Evolutionary conservation across 2,888 invertebrate genomes (phyloP).

Genomic region (Hydroisotoma schaefferi): DNA sequence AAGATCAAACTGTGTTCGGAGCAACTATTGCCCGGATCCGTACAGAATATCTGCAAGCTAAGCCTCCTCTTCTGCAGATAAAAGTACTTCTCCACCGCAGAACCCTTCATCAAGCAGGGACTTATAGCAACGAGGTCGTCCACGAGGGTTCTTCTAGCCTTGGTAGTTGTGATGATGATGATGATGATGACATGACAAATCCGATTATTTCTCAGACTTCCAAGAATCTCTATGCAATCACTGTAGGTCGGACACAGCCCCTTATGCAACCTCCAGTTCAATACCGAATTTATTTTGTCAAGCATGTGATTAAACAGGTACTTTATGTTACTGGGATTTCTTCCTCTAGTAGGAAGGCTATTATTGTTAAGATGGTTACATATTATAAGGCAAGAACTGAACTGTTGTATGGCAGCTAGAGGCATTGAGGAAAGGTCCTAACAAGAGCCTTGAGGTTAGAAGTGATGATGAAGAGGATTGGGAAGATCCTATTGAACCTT

Average conservation of each 20-base stretch:
- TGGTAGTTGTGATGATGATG: not conserved
- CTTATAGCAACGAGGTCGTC: not conserved
- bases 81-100: constrained; percentile 11
- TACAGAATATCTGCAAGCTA: constrained; percentile 23
- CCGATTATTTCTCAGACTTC: not conserved
- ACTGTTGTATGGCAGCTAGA: no score
- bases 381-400: no score
- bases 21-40: no score
- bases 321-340: not conserved
- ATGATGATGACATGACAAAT: constrained; percentile 6
- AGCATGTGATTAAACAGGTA: constrained; percentile 40
- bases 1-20: no score
- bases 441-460: no score
- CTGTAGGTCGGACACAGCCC: not conserved
- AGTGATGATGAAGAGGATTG: constrained; percentile 19
- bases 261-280: constrained; percentile 32
- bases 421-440: not conserved
- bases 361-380: no score
- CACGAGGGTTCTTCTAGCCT: not conserved
- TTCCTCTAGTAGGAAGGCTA: no score
- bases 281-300: constrained; percentile 35
- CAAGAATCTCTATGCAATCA: not conserved
- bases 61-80: constrained; percentile 36
- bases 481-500: constrained; percentile 13
- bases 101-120: not conserved